Percentiles rank a stretch among this genome's conserved stretches.
Evolutionary conservation across 2,888 invertebrate genomes (phyloP).

Genomic region (Parnassius orleans): DNA sequence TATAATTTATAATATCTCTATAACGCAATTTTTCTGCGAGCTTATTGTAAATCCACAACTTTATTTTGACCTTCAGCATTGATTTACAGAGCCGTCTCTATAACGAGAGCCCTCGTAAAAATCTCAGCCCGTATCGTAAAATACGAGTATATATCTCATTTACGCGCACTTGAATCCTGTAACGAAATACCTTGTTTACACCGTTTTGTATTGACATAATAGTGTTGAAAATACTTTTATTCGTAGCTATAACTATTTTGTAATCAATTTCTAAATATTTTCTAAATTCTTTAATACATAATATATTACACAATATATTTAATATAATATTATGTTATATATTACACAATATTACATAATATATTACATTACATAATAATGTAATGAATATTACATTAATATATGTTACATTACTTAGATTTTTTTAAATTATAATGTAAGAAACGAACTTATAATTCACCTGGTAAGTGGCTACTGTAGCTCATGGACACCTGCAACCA

Average conservation of each 20-base stretch:
- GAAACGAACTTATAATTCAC: no score
- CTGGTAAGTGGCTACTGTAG: no score
- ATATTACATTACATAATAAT: no score
- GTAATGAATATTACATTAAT: no score
- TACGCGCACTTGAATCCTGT: slow-evolving; percentile 48
- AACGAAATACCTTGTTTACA: slow-evolving; percentile 17
- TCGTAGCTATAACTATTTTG: background rate
- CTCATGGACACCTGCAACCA: no score
- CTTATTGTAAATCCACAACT: slow-evolving; percentile 18
- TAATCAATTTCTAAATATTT: background rate
- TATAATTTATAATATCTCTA: background rate
- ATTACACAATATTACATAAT: no score
- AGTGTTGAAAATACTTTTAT: slow-evolving; percentile 24
- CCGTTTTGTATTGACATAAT: slow-evolving; percentile 1
- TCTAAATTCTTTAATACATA: no score
- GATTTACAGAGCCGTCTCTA: slow-evolving; percentile 26
- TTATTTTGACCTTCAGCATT: slow-evolving; percentile 20
- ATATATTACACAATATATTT: no score
- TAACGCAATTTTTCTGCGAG: background rate
- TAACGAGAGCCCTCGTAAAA: slow-evolving; percentile 47
- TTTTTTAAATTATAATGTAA: no score
- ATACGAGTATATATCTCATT: slow-evolving; percentile 52
- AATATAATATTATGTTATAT: no score
- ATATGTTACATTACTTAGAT: no score
- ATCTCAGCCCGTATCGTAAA: slow-evolving; percentile 50